These are phyloP conservation scores for Microtus montanus DNA, from an alignment of 2,113 vertebrate species.

Conservation along the genomic window DNA sequence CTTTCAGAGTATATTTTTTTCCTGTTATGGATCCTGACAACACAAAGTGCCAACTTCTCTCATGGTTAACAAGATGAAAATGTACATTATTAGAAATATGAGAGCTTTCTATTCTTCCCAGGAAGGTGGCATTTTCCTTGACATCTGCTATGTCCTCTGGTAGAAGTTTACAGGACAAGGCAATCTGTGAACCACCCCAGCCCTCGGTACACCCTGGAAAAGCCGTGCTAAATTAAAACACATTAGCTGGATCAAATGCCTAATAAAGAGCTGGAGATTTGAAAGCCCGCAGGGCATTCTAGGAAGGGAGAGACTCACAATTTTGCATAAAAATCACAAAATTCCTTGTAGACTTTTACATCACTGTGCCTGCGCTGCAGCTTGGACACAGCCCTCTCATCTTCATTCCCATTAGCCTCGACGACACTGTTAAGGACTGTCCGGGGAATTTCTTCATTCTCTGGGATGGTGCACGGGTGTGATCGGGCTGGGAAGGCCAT, in stretches of 20 bases:
- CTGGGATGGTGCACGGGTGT: constrained; percentile 87
- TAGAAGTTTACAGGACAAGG: neutral
- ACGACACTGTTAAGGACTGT: constrained; percentile 78
- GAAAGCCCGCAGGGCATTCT: neutral
- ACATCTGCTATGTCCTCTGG: neutral
- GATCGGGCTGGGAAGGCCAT: constrained; percentile 87
- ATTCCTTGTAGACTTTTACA: constrained; percentile 97
- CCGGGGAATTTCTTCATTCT: constrained; percentile 86
- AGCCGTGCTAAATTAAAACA: neutral
- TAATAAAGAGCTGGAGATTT: neutral
- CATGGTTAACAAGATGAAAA: neutral
- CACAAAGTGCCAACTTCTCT: neutral
- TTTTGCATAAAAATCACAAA: constrained; percentile 98
- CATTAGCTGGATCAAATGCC: neutral
- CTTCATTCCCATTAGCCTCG: constrained; percentile 82
- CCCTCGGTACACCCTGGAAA: neutral
- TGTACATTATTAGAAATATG: neutral
- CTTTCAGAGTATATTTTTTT: neutral
- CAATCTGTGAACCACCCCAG: neutral
- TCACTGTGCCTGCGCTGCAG: constrained; percentile 95
- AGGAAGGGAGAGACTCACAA: constrained; percentile 90
- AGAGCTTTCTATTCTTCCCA: neutral
- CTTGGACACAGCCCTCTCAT: constrained; percentile 92
- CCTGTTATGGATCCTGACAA: neutral
- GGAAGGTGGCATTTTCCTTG: neutral